phyloP scores from a whole-genome alignment of 2,797 vertebrate genomes.

The Sebastes glaucus region DNA sequence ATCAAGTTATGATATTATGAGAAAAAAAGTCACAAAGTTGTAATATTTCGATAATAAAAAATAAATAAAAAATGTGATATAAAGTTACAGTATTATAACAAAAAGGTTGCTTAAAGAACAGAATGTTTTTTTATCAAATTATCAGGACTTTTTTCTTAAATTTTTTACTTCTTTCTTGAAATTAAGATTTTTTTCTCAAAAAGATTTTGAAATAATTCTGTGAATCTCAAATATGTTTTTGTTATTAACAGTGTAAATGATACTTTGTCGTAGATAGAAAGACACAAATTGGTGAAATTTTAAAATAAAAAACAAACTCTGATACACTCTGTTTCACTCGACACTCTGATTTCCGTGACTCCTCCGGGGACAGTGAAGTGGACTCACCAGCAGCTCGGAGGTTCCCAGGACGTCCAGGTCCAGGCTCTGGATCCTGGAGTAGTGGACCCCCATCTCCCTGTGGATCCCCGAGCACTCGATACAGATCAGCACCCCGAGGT shows the following conservation, averaged over 20 bases:
- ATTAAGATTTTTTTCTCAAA: background rate
- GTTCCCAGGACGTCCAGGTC: conserved; percentile 96
- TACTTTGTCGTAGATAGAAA: background rate
- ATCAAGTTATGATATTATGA: background rate
- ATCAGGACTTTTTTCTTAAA: background rate
- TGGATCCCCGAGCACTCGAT: conserved; percentile 99
- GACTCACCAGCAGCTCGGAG: conserved; percentile 94
- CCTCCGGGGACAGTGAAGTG: background rate
- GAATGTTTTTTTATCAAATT: background rate
- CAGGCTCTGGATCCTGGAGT: conserved; percentile 97
- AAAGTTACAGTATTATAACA: background rate
- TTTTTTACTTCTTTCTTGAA: background rate
- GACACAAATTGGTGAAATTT: background rate
- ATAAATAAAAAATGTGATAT: background rate
- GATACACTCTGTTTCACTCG: background rate
- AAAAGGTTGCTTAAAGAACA: too few relatives aligned
- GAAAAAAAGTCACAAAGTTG: too few relatives aligned
- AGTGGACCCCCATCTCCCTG: conserved; percentile 96
- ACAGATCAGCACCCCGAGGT: conserved; percentile 95
- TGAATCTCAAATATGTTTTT: background rate
- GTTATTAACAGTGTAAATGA: background rate
- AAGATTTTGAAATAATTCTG: background rate
- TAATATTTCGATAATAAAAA: too few relatives aligned
- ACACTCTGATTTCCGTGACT: background rate
- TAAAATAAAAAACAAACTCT: background rate